Percentiles rank a stretch among this genome's conserved stretches.
Evolutionary conservation across 2,797 vertebrate genomes (phyloP).

Genomic region (Hemibagrus guttatus): DNA sequence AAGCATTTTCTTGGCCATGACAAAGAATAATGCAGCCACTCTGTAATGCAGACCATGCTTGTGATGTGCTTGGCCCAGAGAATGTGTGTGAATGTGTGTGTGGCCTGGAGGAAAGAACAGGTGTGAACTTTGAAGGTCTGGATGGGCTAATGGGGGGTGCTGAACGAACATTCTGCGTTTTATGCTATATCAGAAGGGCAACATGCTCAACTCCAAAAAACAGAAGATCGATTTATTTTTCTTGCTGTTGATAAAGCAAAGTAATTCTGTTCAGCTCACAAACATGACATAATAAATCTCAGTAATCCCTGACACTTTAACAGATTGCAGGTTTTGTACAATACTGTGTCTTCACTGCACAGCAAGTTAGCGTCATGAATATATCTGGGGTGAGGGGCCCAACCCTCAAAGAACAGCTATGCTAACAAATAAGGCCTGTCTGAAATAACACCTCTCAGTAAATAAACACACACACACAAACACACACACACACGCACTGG

Average conservation of each 20-base stretch:
- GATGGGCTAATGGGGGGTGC: slow-evolving; percentile 15
- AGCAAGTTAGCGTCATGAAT: neutral
- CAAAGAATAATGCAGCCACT: slow-evolving; percentile 34
- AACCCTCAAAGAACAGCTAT: slow-evolving; percentile 44
- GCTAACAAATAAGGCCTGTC: slow-evolving; percentile 44
- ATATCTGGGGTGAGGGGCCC: neutral
- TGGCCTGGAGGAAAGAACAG: slow-evolving; percentile 48
- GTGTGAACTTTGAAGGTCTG: slow-evolving; percentile 55
- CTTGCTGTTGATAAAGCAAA: neutral
- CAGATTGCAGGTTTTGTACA: neutral
- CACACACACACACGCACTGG: slow-evolving; percentile 10
- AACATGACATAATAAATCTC: slow-evolving; percentile 19
- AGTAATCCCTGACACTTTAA: slow-evolving; percentile 10
- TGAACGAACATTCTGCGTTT: slow-evolving; percentile 6
- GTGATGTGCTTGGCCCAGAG: slow-evolving; percentile 22
- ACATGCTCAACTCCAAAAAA: neutral
- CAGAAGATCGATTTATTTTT: neutral
- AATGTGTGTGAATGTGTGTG: slow-evolving; percentile 38
- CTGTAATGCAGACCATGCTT: slow-evolving; percentile 45
- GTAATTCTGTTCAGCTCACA: neutral
- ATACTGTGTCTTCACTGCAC: neutral
- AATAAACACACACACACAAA: slow-evolving; percentile 20
- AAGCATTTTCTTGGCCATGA: slow-evolving; percentile 50
- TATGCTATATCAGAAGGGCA: neutral
- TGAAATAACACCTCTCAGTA: slow-evolving; percentile 40